phyloP scores from a whole-genome alignment of 2,797 vertebrate species.

The Sebastes cheni region DNA sequence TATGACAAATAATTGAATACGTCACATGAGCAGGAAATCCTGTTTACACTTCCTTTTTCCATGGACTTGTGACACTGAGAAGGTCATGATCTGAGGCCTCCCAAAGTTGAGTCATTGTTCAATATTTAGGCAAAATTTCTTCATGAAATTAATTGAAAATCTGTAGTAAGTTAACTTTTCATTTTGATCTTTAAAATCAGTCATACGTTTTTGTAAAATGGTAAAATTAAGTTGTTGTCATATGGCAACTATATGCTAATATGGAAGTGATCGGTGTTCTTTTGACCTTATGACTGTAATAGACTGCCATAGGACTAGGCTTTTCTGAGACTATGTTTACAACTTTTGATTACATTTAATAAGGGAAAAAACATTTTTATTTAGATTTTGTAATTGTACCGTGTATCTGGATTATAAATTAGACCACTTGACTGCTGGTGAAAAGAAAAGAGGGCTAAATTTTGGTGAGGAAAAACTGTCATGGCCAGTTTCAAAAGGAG shows the following conservation, averaged over 20 bases:
- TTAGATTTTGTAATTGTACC: neutral
- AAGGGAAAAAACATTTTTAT: neutral
- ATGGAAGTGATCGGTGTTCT: neutral
- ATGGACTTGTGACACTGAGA: neutral
- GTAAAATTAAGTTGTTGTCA: neutral
- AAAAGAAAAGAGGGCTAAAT: neutral
- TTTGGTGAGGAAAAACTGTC: no score
- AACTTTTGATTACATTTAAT: neutral
- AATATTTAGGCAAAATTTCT: neutral
- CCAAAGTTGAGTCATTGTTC: neutral
- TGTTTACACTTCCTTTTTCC: neutral
- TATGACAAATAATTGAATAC: neutral
- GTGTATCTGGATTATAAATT: neutral
- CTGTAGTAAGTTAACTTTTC: no score
- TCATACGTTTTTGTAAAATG: neutral
- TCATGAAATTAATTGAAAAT: no score
- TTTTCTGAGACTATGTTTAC: neutral
- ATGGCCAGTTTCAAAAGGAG: no score
- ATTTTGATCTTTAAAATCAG: neutral
- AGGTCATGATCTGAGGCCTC: neutral
- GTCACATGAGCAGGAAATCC: neutral
- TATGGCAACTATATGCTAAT: neutral
- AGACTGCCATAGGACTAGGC: neutral
- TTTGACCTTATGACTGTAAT: neutral
- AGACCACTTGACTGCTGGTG: neutral